Conservation (phyloP, 2,113 vertebrate genomes). For the Menidia beryllina region DNA sequence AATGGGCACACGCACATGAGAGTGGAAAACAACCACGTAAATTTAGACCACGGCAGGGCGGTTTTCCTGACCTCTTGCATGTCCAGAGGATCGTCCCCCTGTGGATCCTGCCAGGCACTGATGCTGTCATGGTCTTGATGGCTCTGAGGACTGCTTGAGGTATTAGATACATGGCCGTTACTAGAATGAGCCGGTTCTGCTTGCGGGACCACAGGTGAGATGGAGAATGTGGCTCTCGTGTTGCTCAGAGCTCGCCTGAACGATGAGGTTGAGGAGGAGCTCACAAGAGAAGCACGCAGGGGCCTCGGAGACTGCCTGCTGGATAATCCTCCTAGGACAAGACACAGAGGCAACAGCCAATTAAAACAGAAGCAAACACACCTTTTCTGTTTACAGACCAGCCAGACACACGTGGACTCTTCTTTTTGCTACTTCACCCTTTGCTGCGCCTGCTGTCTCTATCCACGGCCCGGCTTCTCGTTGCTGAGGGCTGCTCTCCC, state of each 20-base stretch:
- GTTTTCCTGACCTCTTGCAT: slow-evolving; percentile 87
- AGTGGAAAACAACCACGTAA: neutral
- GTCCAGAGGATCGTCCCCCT: slow-evolving; percentile 86
- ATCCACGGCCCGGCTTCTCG: slow-evolving; percentile 76
- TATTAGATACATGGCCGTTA: slow-evolving; percentile 71
- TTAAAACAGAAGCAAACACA: neutral
- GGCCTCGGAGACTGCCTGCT: slow-evolving; percentile 74
- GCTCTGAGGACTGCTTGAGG: slow-evolving; percentile 64
- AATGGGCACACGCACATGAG: neutral
- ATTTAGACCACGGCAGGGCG: neutral
- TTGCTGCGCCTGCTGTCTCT: slow-evolving; percentile 74
- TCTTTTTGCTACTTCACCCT: slow-evolving; percentile 28
- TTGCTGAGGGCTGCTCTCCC: slow-evolving; percentile 68
- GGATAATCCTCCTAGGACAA: slow-evolving; percentile 58
- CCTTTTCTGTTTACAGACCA: slow-evolving; percentile 7
- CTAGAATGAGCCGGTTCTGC: slow-evolving; percentile 71
- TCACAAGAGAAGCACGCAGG: slow-evolving; percentile 78
- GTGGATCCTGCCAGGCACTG: slow-evolving; percentile 61
- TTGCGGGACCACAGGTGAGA: slow-evolving; percentile 67
- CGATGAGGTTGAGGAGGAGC: slow-evolving; percentile 78
- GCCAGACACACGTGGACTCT: neutral
- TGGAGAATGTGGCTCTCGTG: slow-evolving; percentile 73
- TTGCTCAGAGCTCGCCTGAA: slow-evolving; percentile 80
- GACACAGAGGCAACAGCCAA: neutral
- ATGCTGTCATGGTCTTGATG: slow-evolving; percentile 77